A percentile compares a stretch with the other conserved stretches of the same genome.
These are phyloP conservation scores for Gnathonemus echidnorhynchus DNA, from an alignment of 2,113 vertebrate genomes.

Conservation along the genomic window DNA sequence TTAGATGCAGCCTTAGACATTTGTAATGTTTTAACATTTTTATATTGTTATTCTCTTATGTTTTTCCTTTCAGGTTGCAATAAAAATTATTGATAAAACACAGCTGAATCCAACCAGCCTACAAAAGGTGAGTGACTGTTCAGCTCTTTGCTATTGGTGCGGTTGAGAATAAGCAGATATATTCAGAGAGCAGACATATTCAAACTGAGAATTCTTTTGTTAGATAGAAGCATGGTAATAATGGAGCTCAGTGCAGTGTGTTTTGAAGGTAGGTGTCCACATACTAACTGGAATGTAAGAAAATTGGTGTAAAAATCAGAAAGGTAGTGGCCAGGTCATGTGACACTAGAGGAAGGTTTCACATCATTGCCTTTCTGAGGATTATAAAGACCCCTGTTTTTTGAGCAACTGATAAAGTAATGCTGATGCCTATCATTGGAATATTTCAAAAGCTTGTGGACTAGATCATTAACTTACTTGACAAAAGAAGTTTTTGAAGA, in stretches of 20 bases:
- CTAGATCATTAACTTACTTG: neutral
- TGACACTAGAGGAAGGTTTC: neutral
- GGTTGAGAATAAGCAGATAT: neutral
- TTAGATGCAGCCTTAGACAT: neutral
- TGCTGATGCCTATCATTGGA: neutral
- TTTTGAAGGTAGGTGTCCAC: neutral
- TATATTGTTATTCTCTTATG: neutral
- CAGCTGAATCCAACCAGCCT: conserved; percentile 53
- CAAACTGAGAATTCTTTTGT: neutral
- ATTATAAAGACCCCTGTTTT: neutral
- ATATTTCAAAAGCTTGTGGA: neutral
- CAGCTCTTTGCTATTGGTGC: neutral
- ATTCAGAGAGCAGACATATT: neutral
- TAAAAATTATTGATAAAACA: conserved; percentile 66
- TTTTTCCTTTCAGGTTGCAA: conserved; percentile 52
- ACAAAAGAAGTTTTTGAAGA: neutral
- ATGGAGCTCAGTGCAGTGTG: no score
- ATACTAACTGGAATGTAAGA: neutral
- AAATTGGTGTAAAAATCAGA: neutral
- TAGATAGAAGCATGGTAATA: neutral
- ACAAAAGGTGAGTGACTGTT: conserved; percentile 43
- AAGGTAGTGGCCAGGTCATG: neutral
- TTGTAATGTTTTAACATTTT: neutral
- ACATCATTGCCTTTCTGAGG: neutral
- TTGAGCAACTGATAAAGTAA: neutral